These are phyloP conservation scores for Yponomeuta cagnagella DNA, from an alignment of 2,888 invertebrate species.

Conservation along the genomic window DNA sequence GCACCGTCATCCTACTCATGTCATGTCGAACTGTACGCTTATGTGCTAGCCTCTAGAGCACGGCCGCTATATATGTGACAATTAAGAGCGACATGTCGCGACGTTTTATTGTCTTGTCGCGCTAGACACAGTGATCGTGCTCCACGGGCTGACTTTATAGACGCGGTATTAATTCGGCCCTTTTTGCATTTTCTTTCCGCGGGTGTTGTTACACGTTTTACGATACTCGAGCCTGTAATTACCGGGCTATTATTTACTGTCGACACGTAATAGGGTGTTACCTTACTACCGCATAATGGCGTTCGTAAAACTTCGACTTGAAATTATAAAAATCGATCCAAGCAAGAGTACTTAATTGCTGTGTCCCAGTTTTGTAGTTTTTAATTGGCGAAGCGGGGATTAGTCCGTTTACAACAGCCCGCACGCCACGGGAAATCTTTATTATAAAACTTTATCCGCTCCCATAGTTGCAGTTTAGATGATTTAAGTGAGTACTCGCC, in stretches of 20 bases:
- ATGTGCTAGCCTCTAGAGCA: no score
- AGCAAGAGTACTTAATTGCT: neutral
- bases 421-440: neutral
- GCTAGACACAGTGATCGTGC: neutral
- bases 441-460: neutral
- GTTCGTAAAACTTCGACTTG: neutral
- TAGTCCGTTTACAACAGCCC: neutral
- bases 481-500: no score
- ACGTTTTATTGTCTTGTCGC: no score
- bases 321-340: neutral
- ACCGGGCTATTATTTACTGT: neutral
- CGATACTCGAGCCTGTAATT: neutral
- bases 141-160: neutral
- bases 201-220: neutral
- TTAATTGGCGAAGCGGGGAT: neutral
- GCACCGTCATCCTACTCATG: no score
- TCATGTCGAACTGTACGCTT: no score
- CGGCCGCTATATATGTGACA: no score
- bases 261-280: conserved; percentile 1
- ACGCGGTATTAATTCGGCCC: neutral
- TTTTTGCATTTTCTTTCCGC: neutral
- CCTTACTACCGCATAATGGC: neutral
- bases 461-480: no score
- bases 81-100: no score
- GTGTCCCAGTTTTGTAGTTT: conserved; percentile 1